phyloP scores from a whole-genome alignment of 1,140 invertebrate species.

The Bombus cullumanus region DNA sequence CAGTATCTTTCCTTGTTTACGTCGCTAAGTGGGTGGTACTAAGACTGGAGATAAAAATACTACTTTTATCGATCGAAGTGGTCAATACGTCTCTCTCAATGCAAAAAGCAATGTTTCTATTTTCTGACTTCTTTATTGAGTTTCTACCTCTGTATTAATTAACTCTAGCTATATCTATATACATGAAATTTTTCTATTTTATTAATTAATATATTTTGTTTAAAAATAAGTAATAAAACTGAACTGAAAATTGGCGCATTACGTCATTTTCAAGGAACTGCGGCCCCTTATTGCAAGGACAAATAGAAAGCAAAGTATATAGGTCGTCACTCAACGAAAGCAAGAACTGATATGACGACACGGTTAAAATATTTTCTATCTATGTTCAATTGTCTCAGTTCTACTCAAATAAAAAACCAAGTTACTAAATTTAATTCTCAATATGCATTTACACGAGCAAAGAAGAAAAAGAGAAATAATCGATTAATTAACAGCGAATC shows the following conservation, averaged over 20 bases:
- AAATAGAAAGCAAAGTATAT: conserved; percentile 29
- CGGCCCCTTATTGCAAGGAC: background rate
- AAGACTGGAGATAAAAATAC: background rate
- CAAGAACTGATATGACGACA: conserved; percentile 12
- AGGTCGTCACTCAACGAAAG: conserved; percentile 1
- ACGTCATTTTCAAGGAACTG: background rate
- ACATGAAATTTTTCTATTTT: background rate
- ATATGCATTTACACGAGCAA: background rate
- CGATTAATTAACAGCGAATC: background rate
- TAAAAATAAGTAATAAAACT: background rate
- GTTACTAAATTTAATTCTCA: background rate
- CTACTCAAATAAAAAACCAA: background rate
- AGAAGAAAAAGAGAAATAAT: background rate
- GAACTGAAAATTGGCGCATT: background rate
- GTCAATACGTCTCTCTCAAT: background rate
- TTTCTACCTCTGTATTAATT: background rate
- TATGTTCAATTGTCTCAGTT: background rate
- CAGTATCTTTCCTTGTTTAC: background rate
- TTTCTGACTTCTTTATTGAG: background rate
- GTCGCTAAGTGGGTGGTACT: background rate
- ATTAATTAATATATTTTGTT: background rate
- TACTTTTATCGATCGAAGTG: background rate
- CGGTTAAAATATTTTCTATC: conserved; percentile 7
- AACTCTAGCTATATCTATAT: background rate
- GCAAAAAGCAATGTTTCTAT: no score